phyloP scores from a whole-genome alignment of 2,797 vertebrate species.

The Iguana delicatissima region DNA sequence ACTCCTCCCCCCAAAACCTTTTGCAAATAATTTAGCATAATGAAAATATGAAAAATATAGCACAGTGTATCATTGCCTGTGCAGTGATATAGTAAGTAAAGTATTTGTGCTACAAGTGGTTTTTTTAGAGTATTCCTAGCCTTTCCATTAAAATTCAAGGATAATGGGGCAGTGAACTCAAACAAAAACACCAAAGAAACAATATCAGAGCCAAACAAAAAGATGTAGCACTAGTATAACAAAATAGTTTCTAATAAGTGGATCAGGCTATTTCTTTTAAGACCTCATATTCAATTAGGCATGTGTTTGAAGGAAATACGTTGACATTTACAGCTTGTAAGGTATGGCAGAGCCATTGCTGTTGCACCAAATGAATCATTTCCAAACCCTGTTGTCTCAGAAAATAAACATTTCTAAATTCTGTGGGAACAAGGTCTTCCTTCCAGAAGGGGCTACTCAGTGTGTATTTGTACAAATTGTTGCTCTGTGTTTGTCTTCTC shows the following conservation, averaged over 20 bases:
- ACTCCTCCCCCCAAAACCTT: neutral
- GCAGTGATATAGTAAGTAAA: neutral
- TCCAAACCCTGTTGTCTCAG: neutral
- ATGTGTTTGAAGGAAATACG: neutral
- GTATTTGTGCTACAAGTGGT: neutral
- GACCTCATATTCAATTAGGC: slow-evolving; percentile 1
- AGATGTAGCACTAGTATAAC: neutral
- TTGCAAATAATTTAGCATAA: neutral
- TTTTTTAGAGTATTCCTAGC: neutral
- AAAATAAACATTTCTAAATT: neutral
- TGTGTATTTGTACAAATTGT: neutral
- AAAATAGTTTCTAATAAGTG: neutral
- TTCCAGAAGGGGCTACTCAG: neutral
- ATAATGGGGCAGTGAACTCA: neutral
- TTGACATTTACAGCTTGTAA: slow-evolving; percentile 34
- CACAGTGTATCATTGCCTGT: neutral
- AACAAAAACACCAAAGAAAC: neutral
- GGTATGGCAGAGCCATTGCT: neutral
- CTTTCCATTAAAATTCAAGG: neutral
- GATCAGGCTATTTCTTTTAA: neutral
- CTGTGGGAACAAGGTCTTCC: neutral
- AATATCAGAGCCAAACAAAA: neutral
- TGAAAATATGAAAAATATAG: neutral
- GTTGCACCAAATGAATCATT: neutral
- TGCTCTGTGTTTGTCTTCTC: neutral